phyloP scores from a whole-genome alignment of 1,140 invertebrate species.

The Leptinotarsa texana region DNA sequence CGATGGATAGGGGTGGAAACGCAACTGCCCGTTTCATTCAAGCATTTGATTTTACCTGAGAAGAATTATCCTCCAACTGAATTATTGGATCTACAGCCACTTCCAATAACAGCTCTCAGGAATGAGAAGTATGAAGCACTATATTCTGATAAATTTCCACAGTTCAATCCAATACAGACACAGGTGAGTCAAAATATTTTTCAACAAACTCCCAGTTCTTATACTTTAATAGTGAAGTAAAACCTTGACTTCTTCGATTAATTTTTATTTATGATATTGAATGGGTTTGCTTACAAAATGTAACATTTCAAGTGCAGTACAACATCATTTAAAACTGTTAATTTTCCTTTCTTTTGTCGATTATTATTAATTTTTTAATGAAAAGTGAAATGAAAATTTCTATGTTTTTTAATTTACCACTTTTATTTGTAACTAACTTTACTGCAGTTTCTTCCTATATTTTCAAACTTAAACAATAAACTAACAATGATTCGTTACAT shows the following conservation, averaged over 20 bases:
- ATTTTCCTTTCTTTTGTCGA: too few relatives aligned
- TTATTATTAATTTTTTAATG: too few relatives aligned
- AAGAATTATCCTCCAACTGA: slow-evolving; percentile 98
- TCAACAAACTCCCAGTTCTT: neutral
- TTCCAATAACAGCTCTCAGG: slow-evolving; percentile 84
- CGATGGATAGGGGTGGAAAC: slow-evolving; percentile 93
- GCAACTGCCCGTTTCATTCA: slow-evolving; percentile 95
- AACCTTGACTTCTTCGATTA: neutral
- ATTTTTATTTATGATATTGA: neutral
- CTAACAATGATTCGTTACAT: too few relatives aligned
- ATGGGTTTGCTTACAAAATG: too few relatives aligned
- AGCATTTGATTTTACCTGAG: slow-evolving; percentile 96
- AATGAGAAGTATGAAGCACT: slow-evolving; percentile 86
- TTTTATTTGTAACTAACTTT: too few relatives aligned
- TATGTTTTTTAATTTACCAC: too few relatives aligned
- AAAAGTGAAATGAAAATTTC: too few relatives aligned
- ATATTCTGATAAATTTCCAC: slow-evolving; percentile 84
- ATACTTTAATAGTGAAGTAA: neutral
- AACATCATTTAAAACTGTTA: too few relatives aligned
- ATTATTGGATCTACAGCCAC: slow-evolving; percentile 94
- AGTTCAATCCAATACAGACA: slow-evolving; percentile 99
- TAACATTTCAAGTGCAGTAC: too few relatives aligned
- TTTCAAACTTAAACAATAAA: too few relatives aligned
- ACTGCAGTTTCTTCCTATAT: too few relatives aligned
- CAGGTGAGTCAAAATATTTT: slow-evolving; percentile 60